A percentile compares a stretch with the other conserved stretches of the same genome.
Conservation (phyloP, 2,113 vertebrate genomes). For the Oceanodroma tethys region DNA sequence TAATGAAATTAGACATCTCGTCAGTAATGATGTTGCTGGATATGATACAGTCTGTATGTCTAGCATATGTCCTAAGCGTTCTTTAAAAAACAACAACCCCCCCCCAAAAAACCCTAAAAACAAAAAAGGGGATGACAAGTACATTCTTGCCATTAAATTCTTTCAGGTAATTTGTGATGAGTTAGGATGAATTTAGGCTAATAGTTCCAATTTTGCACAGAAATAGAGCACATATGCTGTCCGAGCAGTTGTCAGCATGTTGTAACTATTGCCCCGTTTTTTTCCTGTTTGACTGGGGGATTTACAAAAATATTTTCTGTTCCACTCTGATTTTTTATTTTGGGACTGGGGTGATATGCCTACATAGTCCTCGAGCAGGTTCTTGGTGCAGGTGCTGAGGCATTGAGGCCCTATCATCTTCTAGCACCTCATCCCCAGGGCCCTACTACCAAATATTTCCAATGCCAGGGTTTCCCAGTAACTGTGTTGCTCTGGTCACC, state of each 20-base stretch:
- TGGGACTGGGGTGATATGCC: not conserved
- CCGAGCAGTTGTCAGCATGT: not conserved
- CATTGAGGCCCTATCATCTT: not conserved
- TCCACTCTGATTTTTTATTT: not conserved
- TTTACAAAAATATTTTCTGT: not conserved
- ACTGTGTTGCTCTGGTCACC: not conserved
- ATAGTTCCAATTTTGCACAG: not conserved
- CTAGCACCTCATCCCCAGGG: not conserved
- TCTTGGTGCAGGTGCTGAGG: not conserved
- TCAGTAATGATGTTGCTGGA: not conserved
- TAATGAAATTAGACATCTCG: not conserved
- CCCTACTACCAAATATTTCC: not conserved
- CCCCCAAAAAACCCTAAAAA: no score
- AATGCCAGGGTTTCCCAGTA: not conserved
- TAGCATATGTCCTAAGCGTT: not conserved
- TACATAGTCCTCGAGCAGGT: not conserved
- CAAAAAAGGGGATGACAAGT: not conserved
- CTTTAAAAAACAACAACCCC: not conserved
- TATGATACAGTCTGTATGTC: not conserved
- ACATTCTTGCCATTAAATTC: not conserved
- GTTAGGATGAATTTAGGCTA: not conserved
- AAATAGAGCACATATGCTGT: not conserved
- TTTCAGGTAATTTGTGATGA: not conserved
- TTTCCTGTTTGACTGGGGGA: not conserved
- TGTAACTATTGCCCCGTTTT: not conserved